Conservation (phyloP, 2,113 vertebrate genomes). For the Neoarius graeffei region DNA sequence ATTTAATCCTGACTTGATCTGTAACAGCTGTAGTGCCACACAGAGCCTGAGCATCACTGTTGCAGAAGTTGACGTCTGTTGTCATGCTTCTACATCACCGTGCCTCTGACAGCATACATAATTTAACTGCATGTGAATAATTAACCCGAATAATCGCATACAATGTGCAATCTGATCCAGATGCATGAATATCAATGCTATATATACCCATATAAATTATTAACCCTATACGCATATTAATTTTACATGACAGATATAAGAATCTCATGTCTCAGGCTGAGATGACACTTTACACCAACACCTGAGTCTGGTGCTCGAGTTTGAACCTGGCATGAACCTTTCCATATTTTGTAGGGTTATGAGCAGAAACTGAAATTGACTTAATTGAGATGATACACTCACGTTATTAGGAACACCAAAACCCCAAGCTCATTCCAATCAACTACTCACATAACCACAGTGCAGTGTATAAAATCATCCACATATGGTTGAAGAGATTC, state of each 20-base stretch:
- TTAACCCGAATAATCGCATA: background rate
- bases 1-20: constrained; percentile 18
- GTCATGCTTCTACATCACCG: background rate
- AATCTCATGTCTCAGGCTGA: background rate
- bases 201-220: background rate
- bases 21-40: background rate
- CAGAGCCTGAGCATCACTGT: background rate
- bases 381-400: background rate
- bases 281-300: background rate
- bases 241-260: background rate
- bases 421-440: background rate
- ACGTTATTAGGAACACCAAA: background rate
- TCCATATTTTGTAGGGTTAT: background rate
- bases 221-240: background rate
- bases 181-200: constrained; percentile 1
- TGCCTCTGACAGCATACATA: background rate
- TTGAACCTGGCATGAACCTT: background rate
- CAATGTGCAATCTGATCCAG: background rate
- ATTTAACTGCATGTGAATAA: constrained; percentile 1
- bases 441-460: background rate
- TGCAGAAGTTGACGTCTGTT: background rate
- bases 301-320: background rate
- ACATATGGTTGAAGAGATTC: background rate
- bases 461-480: background rate
- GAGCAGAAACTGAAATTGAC: background rate